These are phyloP conservation scores for Tragelaphus strepsiceros DNA, from an alignment of 2,113 vertebrate species.

Conservation along the genomic window DNA sequence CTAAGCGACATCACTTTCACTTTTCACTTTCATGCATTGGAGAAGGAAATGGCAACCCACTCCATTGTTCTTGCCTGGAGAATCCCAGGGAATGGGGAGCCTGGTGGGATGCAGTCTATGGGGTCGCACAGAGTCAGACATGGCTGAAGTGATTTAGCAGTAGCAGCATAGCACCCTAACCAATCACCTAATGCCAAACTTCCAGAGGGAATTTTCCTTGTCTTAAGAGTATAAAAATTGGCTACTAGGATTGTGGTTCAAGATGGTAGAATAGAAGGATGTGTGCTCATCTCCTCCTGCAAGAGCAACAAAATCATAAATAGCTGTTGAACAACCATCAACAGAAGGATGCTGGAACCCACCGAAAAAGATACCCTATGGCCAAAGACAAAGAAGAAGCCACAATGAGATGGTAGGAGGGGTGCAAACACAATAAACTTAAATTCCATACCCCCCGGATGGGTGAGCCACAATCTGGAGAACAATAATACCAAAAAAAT, in stretches of 20 bases:
- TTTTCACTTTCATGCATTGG: too few relatives aligned
- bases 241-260: background rate
- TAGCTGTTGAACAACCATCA: background rate
- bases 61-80: too few relatives aligned
- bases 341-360: background rate
- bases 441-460: fast-evolving
- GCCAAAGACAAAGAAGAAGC: background rate
- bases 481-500: background rate
- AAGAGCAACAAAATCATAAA: background rate
- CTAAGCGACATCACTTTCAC: too few relatives aligned
- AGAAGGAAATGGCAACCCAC: too few relatives aligned
- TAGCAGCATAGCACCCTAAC: too few relatives aligned
- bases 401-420: background rate
- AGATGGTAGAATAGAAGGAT: background rate
- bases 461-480: background rate
- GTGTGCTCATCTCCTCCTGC: background rate
- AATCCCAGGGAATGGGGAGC: too few relatives aligned
- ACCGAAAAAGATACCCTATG: background rate
- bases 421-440: background rate
- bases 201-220: background rate
- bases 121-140: too few relatives aligned
- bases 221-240: background rate
- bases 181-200: background rate
- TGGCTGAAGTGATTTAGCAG: too few relatives aligned
- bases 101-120: too few relatives aligned